A percentile compares a stretch with the other conserved stretches of the same genome.
Conservation (phyloP, 2,888 invertebrate genomes). For the Brenthis daphne region DNA sequence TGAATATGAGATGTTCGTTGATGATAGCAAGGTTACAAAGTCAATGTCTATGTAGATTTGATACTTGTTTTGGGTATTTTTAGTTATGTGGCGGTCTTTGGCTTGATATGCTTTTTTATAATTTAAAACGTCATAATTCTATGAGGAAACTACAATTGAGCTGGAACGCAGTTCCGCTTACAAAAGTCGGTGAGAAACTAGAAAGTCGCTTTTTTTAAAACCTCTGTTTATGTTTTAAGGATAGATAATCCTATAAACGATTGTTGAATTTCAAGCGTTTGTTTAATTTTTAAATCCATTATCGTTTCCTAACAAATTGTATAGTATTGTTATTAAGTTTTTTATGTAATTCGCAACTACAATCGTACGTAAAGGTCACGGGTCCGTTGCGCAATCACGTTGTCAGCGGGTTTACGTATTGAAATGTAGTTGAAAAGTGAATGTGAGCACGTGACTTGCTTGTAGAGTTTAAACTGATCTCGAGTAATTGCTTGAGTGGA, state of each 20-base stretch:
- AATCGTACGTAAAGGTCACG: slow-evolving; percentile 34
- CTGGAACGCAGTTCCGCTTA: no score
- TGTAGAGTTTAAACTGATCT: slow-evolving; percentile 30
- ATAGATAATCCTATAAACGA: neutral
- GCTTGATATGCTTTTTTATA: no score
- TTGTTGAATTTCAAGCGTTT: neutral
- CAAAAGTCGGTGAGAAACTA: no score
- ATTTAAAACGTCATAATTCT: no score
- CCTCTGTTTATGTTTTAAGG: neutral
- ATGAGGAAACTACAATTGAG: no score
- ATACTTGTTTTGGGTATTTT: no score
- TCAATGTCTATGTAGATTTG: no score
- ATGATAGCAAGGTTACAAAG: no score
- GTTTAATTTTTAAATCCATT: neutral
- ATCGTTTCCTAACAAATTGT: neutral
- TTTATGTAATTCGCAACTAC: slow-evolving; percentile 29
- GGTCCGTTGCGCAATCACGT: slow-evolving; percentile 31
- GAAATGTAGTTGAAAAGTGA: slow-evolving; percentile 39
- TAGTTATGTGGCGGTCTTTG: no score
- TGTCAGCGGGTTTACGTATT: slow-evolving; percentile 31
- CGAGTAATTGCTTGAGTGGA: slow-evolving; percentile 32
- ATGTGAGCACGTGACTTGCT: slow-evolving; percentile 33
- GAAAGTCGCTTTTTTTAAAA: no score
- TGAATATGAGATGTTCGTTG: no score
- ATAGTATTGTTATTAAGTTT: slow-evolving; percentile 10